Conservation (phyloP, 2,113 vertebrate species). For the Condylura cristata region DNA sequence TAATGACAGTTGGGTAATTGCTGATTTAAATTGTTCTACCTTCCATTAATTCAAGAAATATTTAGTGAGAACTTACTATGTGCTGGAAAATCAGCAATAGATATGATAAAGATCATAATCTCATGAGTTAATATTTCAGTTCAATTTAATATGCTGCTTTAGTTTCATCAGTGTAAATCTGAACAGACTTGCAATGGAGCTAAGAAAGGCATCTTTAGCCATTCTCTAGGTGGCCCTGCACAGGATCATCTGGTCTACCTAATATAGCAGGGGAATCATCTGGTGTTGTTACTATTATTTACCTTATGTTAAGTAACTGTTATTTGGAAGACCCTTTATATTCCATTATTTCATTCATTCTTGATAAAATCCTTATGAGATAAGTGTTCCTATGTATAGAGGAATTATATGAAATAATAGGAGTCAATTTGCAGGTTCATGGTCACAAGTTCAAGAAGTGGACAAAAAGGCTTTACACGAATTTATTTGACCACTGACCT, state of each 20-base stretch:
- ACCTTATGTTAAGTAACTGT: background rate
- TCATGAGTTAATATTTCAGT: background rate
- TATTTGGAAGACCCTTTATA: background rate
- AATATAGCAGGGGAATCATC: background rate
- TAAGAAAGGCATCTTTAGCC: background rate
- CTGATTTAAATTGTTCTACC: background rate
- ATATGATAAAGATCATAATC: background rate
- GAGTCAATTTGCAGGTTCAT: background rate
- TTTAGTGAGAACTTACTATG: background rate
- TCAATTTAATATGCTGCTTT: background rate
- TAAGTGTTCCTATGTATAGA: background rate
- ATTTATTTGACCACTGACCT: background rate
- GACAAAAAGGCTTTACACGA: background rate
- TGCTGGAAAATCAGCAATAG: background rate
- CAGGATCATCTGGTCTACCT: background rate
- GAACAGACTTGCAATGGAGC: background rate
- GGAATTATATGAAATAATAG: background rate
- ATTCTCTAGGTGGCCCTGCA: too few species aligned
- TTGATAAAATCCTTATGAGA: background rate
- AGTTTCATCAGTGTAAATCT: background rate
- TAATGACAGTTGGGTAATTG: background rate
- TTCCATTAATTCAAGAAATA: background rate
- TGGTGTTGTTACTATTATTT: background rate
- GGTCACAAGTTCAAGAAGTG: background rate
- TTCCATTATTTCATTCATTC: background rate